Base-by-base conservation (phyloP, 30 jellyfish, hydroid and myxozoan genomes). In the Rhopilema esculentum region DNA sequence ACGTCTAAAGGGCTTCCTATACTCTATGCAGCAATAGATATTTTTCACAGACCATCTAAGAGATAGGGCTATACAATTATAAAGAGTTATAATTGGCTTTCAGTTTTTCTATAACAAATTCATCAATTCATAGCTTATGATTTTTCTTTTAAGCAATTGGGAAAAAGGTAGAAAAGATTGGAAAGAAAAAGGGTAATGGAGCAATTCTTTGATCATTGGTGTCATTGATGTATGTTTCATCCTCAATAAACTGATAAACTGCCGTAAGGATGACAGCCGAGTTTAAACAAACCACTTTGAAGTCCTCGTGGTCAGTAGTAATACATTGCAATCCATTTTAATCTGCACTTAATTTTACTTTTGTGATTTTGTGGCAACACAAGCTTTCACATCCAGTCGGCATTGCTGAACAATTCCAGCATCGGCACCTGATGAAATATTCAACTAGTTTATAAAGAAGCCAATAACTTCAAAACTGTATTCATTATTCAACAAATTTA, bases 151-250 rank as follows among this genome's bases (percentile, higher is more conserved):
- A n/a, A 66, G 77, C 77, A 8, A 66, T 66, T 21, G 77, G 77
- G 77, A 66, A 66, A 66, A 66, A 66, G 77, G 77, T 22, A 66
- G 77, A 66, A 66, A 66, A 66, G 33, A 66, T 66, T 66, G 32
- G 31, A 23, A 66, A 66, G 77, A 66, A 66, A 31, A 66, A 66
- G 33, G 75, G 75, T 28, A 65, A 65, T 65, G 75, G 75, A 23
- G 77, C 77, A 66, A 66, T 66, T 23, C 33, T 66, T n/a, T n/a
- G n/a, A n/a, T n/a, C n/a, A n/a, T n/a, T n/a, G n/a, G n/a, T n/a
- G n/a, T n/a, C n/a, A n/a, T n/a, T n/a, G n/a, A n/a, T n/a, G n/a
- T n/a, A n/a, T n/a, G n/a, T n/a, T n/a, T n/a, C n/a, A n/a, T 66
- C 31, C 27, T 66, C 76, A 66, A 66, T 66, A n/a, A 4, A 17